A percentile compares a stretch with the other conserved stretches of the same genome.
These are phyloP conservation scores for Cryptoprocta ferox DNA, from an alignment of 2,797 vertebrate genomes.

Conservation along the genomic window DNA sequence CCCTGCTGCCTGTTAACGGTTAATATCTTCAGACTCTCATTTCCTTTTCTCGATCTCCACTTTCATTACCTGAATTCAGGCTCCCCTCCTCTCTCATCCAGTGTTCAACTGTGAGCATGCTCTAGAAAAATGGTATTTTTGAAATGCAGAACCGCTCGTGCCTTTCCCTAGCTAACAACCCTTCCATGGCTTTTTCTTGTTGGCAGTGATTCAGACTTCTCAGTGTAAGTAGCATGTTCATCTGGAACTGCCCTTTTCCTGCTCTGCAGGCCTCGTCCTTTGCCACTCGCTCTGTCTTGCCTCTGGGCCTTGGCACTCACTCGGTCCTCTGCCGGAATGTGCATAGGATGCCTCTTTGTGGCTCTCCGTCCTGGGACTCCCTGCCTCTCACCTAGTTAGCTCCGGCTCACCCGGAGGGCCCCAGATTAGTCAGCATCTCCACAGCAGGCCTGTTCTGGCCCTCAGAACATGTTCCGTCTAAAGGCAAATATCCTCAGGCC, in stretches of 20 bases:
- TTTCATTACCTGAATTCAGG: not conserved
- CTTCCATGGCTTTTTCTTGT: not conserved
- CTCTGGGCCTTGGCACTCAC: not conserved
- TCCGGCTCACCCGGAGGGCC: not conserved
- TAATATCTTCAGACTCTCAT: not conserved
- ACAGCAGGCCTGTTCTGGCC: not conserved
- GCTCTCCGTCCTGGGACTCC: not conserved
- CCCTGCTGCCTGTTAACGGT: not conserved
- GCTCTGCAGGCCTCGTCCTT: not conserved
- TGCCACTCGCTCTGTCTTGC: not conserved
- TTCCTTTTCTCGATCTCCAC: not conserved
- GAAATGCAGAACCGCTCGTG: not conserved
- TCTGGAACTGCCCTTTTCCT: not conserved
- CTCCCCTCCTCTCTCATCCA: not conserved
- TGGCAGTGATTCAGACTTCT: not conserved
- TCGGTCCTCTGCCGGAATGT: not conserved
- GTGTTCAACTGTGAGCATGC: not conserved
- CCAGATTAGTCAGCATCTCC: not conserved
- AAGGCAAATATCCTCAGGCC: not conserved
- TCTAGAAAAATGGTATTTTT: not conserved
- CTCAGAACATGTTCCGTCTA: not conserved
- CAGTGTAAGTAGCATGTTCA: no score
- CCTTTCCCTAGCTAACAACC: not conserved
- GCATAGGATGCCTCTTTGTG: not conserved
- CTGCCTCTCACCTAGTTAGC: no score